Conservation (phyloP, 2,888 invertebrate species). For the Eilema caniola region DNA sequence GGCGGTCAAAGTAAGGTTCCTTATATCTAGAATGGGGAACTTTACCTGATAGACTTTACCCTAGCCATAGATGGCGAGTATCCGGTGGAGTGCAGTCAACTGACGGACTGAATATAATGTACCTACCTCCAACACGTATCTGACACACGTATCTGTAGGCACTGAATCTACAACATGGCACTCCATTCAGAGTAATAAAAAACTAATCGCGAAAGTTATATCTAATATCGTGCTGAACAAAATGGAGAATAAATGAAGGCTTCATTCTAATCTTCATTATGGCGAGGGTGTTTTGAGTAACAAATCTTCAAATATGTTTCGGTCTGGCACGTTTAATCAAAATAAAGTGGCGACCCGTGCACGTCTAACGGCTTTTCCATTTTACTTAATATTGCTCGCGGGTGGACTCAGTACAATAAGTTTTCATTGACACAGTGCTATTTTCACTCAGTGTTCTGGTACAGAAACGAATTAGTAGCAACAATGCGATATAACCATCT, state of each 20-base stretch:
- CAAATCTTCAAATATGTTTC: constrained; percentile 38
- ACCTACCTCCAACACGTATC: not conserved
- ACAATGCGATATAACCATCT: constrained; percentile 62
- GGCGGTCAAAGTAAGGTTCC: not conserved
- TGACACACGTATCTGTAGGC: not conserved
- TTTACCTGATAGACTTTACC: not conserved
- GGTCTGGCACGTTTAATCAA: constrained; percentile 46
- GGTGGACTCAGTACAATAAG: constrained; percentile 33
- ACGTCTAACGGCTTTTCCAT: constrained; percentile 45
- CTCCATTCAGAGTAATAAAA: not conserved
- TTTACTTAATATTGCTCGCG: constrained; percentile 42
- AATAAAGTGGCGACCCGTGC: constrained; percentile 40
- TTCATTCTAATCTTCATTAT: constrained; percentile 36
- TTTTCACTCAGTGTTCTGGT: constrained; percentile 14
- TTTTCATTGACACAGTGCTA: constrained; percentile 15
- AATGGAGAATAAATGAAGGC: constrained; percentile 23
- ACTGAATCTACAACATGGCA: not conserved
- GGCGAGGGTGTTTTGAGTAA: constrained; percentile 25
- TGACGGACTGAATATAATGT: not conserved
- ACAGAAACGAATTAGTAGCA: constrained; percentile 41
- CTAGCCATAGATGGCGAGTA: not conserved
- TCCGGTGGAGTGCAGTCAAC: not conserved
- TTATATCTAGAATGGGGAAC: not conserved
- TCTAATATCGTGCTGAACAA: constrained; percentile 13
- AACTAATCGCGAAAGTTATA: constrained; percentile 1